Base-by-base conservation (phyloP, 30 jellyfish, hydroid and myxozoan genomes). In the Hydra vulgaris region DNA sequence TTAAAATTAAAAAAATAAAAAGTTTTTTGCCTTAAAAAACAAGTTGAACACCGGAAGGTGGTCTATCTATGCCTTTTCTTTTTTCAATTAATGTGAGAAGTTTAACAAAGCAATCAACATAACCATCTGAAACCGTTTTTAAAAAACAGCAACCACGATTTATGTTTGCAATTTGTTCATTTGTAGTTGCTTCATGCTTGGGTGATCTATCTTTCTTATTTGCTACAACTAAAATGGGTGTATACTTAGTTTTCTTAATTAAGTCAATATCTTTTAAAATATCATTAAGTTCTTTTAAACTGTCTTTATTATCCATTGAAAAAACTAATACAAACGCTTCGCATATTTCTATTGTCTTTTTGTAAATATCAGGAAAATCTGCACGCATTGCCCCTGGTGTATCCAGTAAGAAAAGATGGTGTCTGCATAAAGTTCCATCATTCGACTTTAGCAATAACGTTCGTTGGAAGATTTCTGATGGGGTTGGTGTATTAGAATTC, bases 111-210 rank as follows among this genome's bases (percentile, higher is more conserved):
- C 85, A 21, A 23, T 78, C 85, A 0, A 16, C 69, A 54, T 53
- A 61, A 18, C 69, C 85, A 27, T 61, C 79, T 8, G 27, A 21
- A 1, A 18, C 21, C 19, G 85, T 53, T 18, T 54, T 78, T 61
- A 53, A 23, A 78, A 78, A 78, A 78, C 85, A 78, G 21, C 76
- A 78, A 8, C 85, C 85, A 15, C 85, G 85, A 23, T 78, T 78
- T 61, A 78, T 15, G 7, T 52, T 78, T 54, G 85, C 85, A 17
- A 78, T 25, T 61, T 78, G 79, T 61, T 52, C 26, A 18, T 52
- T 20, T 8, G 54, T 52, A 21, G 53, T 54, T 0, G 52, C 71
- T 19, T n/a, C n/a, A 5, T 78, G 66, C 17, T 61, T 78, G 27
- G n/a, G 18, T 5, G 69, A 55, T 40, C 66, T 5, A 78, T 78